Evolutionary conservation across 2,113 vertebrate genomes (phyloP).

Genomic region (Illadopsis cleaveri): DNA sequence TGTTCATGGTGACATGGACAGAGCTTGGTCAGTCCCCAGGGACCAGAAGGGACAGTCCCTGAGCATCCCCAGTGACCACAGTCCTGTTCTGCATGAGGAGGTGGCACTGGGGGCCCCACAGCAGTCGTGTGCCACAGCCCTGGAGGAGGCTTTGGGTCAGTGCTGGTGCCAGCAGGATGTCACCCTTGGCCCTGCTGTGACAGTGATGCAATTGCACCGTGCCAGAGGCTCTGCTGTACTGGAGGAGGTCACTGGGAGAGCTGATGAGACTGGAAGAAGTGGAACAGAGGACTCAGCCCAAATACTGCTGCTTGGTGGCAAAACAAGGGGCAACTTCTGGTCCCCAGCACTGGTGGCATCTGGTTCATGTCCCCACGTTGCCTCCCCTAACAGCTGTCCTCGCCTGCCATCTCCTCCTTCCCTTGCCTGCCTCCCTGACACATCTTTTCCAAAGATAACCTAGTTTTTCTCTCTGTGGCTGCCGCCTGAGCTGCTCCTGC

Average conservation of each 20-base stretch:
- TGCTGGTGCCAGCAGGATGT: neutral
- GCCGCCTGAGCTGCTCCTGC: neutral
- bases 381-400: neutral
- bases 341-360: neutral
- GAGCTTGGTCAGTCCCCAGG: neutral
- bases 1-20: accelerated
- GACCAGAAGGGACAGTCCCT: neutral
- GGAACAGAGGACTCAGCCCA: neutral
- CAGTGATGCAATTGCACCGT: accelerated
- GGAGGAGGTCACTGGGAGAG: neutral
- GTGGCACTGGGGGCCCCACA: neutral
- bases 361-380: accelerated
- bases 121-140: accelerated
- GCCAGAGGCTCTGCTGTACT: neutral
- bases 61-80: neutral
- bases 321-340: neutral
- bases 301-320: neutral
- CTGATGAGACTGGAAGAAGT: neutral
- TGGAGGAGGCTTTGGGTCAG: neutral
- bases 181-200: neutral
- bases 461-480: neutral
- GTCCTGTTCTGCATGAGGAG: neutral
- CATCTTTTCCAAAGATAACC: slow-evolving; percentile 37
- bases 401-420: neutral
- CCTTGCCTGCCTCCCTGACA: slow-evolving; percentile 12